Conservation (phyloP, 2,888 invertebrate genomes). For the Eilema sororculum region DNA sequence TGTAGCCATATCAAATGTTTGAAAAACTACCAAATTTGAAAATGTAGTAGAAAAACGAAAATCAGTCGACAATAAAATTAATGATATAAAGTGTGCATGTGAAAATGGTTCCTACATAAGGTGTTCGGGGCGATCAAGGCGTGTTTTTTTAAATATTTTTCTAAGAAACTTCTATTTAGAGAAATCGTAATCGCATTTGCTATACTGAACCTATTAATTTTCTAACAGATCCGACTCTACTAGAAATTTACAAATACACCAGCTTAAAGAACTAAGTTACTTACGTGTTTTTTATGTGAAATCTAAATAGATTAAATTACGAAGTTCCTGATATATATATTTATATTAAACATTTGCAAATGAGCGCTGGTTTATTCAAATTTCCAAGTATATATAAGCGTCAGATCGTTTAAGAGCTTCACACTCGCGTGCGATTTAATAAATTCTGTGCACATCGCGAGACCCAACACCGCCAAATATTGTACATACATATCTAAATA, state of each 20-base stretch:
- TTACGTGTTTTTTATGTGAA: neutral
- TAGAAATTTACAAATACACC: slow-evolving; percentile 37
- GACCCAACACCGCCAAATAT: slow-evolving; percentile 48
- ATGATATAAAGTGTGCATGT: slow-evolving; percentile 62
- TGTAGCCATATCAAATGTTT: slow-evolving; percentile 64
- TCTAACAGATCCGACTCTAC: slow-evolving; percentile 49
- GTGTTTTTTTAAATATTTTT: slow-evolving; percentile 65
- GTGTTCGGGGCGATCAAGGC: slow-evolving; percentile 68
- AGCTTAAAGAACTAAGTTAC: slow-evolving; percentile 21
- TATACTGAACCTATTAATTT: slow-evolving; percentile 67
- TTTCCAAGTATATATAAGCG: slow-evolving; percentile 31
- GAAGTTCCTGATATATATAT: slow-evolving; percentile 31
- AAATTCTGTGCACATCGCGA: slow-evolving; percentile 43
- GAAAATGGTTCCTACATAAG: slow-evolving; percentile 57
- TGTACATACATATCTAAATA: slow-evolving; percentile 66
- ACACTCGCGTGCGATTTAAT: slow-evolving; percentile 40
- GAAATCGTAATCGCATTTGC: slow-evolving; percentile 63
- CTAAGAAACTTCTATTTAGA: slow-evolving; percentile 59
- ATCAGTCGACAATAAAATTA: slow-evolving; percentile 51
- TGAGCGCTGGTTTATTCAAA: slow-evolving; percentile 33
- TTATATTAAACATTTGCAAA: slow-evolving; percentile 9
- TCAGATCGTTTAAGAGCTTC: slow-evolving; percentile 35
- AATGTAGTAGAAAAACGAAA: slow-evolving; percentile 54
- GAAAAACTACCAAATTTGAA: slow-evolving; percentile 51
- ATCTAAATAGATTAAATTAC: slow-evolving; percentile 18